Base-by-base conservation (phyloP, 2,888 invertebrate genomes). In the Oxystoma pomonae region DNA sequence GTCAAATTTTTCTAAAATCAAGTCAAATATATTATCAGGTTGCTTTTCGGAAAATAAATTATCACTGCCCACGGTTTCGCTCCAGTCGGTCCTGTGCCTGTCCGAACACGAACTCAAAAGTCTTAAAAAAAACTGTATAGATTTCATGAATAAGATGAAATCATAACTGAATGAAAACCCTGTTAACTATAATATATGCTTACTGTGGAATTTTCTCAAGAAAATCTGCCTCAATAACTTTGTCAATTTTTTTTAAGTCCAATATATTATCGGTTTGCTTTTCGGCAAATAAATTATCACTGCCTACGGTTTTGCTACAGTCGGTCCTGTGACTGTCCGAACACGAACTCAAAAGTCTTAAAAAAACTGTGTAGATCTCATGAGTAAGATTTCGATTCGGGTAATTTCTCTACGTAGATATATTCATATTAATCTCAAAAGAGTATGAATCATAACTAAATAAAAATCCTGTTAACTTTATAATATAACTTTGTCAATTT, bases 341-440 rank as follows among this genome's bases (percentile, higher is more conserved):
- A 69, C 79, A 79, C 20, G 84, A 81, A 70, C 86, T 88, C 49
- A 94, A 80, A n/a, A 1, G 90, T 88, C 66, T 90, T 87, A 80
- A 94, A 93, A 81, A 94, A 94, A 59, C 88, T 84, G 74, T 92
- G 91, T n/a, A n/a, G n/a, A n/a, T n/a, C n/a, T n/a, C n/a, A n/a
- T n/a, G n/a, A n/a, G n/a, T n/a, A n/a, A n/a, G n/a, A n/a, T n/a
- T n/a, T n/a, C n/a, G n/a, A n/a, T n/a, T n/a, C n/a, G n/a, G n/a
- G n/a, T n/a, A n/a, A n/a, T n/a, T n/a, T n/a, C n/a, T n/a, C n/a
- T n/a, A n/a, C n/a, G n/a, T n/a, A n/a, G n/a, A n/a, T n/a, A n/a
- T n/a, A n/a, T n/a, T n/a, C n/a, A n/a, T n/a, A n/a, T n/a, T n/a
- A n/a, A n/a, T n/a, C n/a, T n/a, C n/a, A n/a, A n/a, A n/a, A n/a